Evolutionary conservation across 2,797 vertebrate species (phyloP).

Genomic region (Silurus aristotelis): DNA sequence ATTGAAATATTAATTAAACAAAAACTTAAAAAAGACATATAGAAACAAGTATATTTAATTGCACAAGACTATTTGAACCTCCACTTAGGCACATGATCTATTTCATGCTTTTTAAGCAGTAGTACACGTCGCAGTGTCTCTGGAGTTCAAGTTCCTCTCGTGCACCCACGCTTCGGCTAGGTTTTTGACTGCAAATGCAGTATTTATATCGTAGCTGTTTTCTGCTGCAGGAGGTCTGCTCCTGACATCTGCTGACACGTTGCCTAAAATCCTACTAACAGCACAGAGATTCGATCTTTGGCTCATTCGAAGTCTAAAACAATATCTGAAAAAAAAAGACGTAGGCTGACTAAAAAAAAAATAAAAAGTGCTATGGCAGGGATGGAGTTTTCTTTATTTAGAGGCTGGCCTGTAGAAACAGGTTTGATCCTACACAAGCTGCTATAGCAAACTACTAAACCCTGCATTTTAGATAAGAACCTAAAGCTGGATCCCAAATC

Average conservation of each 20-base stretch:
- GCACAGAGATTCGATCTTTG: background rate
- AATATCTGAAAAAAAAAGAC: background rate
- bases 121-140: background rate
- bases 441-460: background rate
- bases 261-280: slow-evolving; percentile 21
- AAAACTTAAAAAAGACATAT: background rate
- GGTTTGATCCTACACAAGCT: background rate
- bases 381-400: background rate
- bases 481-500: background rate
- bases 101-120: slow-evolving; percentile 4
- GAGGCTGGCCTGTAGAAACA: background rate
- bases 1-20: too few relatives aligned
- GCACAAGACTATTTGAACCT: background rate
- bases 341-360: background rate
- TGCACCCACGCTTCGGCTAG: slow-evolving; percentile 12
- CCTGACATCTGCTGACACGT: slow-evolving; percentile 30
- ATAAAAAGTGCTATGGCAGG: background rate
- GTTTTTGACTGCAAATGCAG: background rate
- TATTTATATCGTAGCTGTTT: slow-evolving; percentile 29
- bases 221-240: slow-evolving; percentile 17
- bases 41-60: background rate
- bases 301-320: slow-evolving; percentile 3
- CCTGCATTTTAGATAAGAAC: background rate
- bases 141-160: background rate
- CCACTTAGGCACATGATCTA: background rate